phyloP scores from a whole-genome alignment of 1,140 invertebrate species.

The Ephestia elutella region DNA sequence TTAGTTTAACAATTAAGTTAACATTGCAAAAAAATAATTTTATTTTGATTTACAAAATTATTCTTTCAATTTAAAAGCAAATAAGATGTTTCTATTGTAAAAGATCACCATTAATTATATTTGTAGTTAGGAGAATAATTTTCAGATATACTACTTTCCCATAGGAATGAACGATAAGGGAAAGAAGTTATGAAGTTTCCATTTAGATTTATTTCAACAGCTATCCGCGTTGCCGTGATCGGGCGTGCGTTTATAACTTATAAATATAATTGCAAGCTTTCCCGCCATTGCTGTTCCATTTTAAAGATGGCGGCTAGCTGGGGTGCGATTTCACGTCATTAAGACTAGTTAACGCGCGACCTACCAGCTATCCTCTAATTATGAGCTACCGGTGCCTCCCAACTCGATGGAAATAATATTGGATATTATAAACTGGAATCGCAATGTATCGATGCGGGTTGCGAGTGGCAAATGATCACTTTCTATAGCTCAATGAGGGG shows the following conservation, averaged over 20 bases:
- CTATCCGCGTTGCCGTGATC: conserved; percentile 14
- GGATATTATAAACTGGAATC: conserved; percentile 51
- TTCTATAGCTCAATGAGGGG: background rate
- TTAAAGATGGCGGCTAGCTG: conserved; percentile 44
- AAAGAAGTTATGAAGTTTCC: background rate
- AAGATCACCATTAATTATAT: too few species aligned
- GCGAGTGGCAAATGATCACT: conserved; percentile 2
- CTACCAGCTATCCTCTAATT: conserved; percentile 58
- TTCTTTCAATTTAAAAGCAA: too few species aligned
- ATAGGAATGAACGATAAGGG: too few species aligned
- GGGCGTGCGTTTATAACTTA: conserved; percentile 23
- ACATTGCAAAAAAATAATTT: too few species aligned
- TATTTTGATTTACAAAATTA: too few species aligned
- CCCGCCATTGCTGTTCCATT: conserved; percentile 36
- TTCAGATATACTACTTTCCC: too few species aligned
- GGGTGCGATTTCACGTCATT: conserved; percentile 50
- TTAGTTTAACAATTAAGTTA: too few species aligned
- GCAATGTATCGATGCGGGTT: background rate
- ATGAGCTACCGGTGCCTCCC: conserved; percentile 36
- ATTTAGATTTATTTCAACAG: background rate
- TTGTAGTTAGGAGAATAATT: too few species aligned
- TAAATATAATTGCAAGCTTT: conserved; percentile 48
- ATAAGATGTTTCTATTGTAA: too few species aligned
- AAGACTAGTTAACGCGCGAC: conserved; percentile 61
- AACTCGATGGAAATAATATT: conserved; percentile 39